phyloP scores from a whole-genome alignment of 2,113 vertebrate genomes.

The Hepsetus odoe region DNA sequence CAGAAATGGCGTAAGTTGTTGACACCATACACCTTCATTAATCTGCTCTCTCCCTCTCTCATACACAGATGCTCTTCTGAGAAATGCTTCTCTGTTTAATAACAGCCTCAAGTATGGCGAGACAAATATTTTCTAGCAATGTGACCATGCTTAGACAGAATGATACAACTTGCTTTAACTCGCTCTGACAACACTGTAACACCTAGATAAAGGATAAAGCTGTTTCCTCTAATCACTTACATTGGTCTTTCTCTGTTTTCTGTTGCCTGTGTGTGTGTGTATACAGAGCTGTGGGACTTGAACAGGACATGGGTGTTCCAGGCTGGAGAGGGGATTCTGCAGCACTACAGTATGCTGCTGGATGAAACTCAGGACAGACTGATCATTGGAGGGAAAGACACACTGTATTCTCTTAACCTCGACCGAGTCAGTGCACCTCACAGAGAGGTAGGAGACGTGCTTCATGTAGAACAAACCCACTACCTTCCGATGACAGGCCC shows the following conservation, averaged over 20 bases:
- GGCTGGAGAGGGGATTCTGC: conserved; percentile 80
- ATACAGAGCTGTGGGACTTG: conserved; percentile 89
- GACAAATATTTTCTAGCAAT: conserved; percentile 36
- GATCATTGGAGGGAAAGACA: conserved; percentile 90
- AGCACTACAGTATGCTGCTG: conserved; percentile 87
- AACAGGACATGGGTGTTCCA: conserved; percentile 93
- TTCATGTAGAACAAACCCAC: too few species aligned
- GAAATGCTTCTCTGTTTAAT: conserved; percentile 5
- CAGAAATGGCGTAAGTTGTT: conserved; percentile 33
- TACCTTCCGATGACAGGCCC: too few species aligned
- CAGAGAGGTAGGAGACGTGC: conserved; percentile 78
- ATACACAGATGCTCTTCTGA: conserved; percentile 11
- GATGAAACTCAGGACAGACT: conserved; percentile 92
- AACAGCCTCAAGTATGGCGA: conserved; percentile 10
- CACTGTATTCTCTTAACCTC: conserved; percentile 90
- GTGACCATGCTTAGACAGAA: conserved; percentile 20
- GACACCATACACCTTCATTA: conserved; percentile 25
- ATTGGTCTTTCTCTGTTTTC: neutral
- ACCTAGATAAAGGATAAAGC: neutral
- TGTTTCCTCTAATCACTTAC: neutral
- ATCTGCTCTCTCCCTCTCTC: conserved; percentile 36
- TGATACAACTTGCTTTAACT: neutral
- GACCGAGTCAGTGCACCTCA: conserved; percentile 84
- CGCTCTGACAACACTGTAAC: neutral
- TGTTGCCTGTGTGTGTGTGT: conserved; percentile 71